phyloP scores from a whole-genome alignment of 2,113 vertebrate species.

The Erinaceus europaeus region DNA sequence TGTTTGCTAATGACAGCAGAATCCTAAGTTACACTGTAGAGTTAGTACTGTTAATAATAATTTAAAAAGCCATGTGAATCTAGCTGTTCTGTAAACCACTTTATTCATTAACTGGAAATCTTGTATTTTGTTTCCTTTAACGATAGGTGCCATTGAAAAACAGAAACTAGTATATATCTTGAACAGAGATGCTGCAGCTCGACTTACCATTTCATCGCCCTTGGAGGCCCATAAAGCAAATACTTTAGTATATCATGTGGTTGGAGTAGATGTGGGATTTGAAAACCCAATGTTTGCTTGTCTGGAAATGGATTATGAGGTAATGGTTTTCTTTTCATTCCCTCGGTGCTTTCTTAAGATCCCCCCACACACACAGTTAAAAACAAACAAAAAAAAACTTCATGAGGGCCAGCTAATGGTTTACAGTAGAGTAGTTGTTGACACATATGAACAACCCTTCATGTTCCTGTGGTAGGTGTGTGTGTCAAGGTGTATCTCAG shows the following conservation, averaged over 20 bases:
- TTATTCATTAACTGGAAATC: background rate
- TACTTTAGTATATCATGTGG: conserved; percentile 98
- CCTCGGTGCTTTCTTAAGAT: background rate
- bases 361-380: too few species aligned
- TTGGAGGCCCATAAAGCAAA: conserved; percentile 98
- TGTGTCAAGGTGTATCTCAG: too few species aligned
- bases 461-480: too few species aligned
- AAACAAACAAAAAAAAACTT: too few species aligned
- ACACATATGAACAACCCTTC: too few species aligned
- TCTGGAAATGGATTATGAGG: conserved; percentile 99
- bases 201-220: conserved; percentile 97
- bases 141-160: conserved; percentile 95
- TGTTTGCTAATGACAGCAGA: background rate
- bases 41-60: background rate
- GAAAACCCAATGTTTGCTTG: conserved; percentile 99
- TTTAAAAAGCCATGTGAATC: background rate
- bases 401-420: too few species aligned
- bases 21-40: background rate
- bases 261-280: conserved; percentile 98
- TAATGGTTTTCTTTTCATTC: conserved; percentile 65
- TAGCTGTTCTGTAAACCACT: background rate
- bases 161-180: conserved; percentile 99
- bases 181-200: conserved; percentile 97
- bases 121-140: background rate
- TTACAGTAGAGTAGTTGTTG: too few species aligned